A percentile compares a stretch with the other conserved stretches of the same genome.
These are phyloP conservation scores for Schizopygopsis malacanthus DNA, from an alignment of 2,797 vertebrate genomes.

Conservation along the genomic window DNA sequence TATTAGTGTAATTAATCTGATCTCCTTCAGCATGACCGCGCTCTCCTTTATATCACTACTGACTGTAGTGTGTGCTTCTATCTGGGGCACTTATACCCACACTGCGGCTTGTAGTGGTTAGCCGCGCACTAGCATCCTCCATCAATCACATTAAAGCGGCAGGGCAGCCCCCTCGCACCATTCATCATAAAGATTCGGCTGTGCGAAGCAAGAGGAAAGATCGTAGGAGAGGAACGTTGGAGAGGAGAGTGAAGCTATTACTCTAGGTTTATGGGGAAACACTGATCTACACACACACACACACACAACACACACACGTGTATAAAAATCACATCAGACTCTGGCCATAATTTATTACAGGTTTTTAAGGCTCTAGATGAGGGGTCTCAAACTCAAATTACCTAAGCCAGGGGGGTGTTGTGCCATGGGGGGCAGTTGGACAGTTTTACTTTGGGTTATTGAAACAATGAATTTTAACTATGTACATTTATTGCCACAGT, in stretches of 20 bases:
- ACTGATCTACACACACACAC: too few species aligned
- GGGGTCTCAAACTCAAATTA: background rate
- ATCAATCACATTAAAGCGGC: constrained; percentile 52
- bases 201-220: background rate
- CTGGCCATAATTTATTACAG: background rate
- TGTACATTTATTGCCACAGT: background rate
- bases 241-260: constrained; percentile 11
- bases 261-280: constrained; percentile 19
- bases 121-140: constrained; percentile 5
- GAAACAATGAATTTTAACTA: background rate
- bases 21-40: constrained; percentile 32
- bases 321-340: background rate
- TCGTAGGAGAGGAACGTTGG: background rate
- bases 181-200: constrained; percentile 24
- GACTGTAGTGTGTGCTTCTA: constrained; percentile 28
- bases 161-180: background rate
- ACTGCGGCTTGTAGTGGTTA: constrained; percentile 41
- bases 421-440: background rate
- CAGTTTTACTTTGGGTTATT: background rate
- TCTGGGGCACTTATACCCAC: constrained; percentile 46
- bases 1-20: constrained; percentile 53
- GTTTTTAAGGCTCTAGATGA: background rate
- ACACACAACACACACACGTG: too few species aligned
- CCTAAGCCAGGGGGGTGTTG: background rate
- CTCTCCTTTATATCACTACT: constrained; percentile 31